These are phyloP conservation scores for Psittacula derbiana DNA, from an alignment of 2,797 vertebrate species.

Conservation along the genomic window DNA sequence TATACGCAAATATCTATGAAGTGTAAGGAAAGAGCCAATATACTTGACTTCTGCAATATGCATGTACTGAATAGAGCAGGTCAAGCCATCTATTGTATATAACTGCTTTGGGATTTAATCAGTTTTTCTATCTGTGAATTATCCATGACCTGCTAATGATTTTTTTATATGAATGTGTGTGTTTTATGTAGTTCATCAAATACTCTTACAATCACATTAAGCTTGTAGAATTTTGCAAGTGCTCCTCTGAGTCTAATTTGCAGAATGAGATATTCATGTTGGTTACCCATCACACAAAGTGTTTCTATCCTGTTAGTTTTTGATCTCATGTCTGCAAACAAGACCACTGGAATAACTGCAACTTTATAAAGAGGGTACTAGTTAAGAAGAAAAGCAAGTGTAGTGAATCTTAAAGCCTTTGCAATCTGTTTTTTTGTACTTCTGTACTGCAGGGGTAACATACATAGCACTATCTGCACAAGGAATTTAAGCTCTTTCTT, in stretches of 20 bases:
- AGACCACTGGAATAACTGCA: background rate
- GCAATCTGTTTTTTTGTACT: background rate
- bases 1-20: background rate
- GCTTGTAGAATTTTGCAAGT: background rate
- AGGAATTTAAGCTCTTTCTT: background rate
- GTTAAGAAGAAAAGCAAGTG: background rate
- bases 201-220: background rate
- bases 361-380: background rate
- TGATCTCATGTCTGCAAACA: background rate
- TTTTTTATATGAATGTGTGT: slow-evolving; percentile 5
- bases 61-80: background rate
- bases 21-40: background rate
- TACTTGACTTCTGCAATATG: background rate
- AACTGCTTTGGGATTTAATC: background rate
- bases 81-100: background rate
- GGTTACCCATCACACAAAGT: background rate
- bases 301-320: background rate
- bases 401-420: background rate
- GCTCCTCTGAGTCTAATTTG: background rate
- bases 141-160: slow-evolving; percentile 28
- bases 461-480: background rate
- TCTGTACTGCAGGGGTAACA: background rate
- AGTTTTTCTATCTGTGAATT: slow-evolving; percentile 1
- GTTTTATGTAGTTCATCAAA: slow-evolving; percentile 22
- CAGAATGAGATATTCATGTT: background rate